Percentiles rank a stretch among this genome's conserved stretches.
Conservation (phyloP, 2,797 vertebrate genomes). For the Scolopax bukidnonensis region DNA sequence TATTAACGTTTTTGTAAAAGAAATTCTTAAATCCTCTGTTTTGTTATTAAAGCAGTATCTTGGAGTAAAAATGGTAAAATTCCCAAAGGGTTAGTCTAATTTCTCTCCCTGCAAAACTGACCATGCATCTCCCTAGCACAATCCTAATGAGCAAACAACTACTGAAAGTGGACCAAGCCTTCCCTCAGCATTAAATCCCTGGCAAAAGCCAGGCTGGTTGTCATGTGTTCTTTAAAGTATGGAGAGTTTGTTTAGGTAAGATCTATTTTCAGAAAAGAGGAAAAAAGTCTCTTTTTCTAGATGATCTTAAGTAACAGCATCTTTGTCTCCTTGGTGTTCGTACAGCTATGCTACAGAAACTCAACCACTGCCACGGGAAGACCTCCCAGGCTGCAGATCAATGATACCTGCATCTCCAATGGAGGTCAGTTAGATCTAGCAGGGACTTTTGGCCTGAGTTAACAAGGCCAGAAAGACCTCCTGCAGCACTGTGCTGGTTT, state of each 20-base stretch:
- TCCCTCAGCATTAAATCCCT: not conserved
- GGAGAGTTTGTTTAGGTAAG: not conserved
- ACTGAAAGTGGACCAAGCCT: not conserved
- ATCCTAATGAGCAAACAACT: not conserved
- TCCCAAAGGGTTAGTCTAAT: slow-evolving; percentile 4
- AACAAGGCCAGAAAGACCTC: not conserved
- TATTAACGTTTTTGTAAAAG: not conserved
- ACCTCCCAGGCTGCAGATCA: not conserved
- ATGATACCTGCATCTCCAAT: rapidly evolving
- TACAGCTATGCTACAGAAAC: not conserved
- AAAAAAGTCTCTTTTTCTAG: not conserved
- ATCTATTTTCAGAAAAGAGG: slow-evolving; percentile 7
- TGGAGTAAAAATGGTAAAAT: slow-evolving; percentile 4
- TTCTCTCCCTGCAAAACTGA: not conserved
- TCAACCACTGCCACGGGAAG: not conserved
- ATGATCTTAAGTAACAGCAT: not conserved
- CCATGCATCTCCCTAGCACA: not conserved
- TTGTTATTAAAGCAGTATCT: not conserved
- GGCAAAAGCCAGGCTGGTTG: not conserved
- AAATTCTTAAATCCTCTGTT: not conserved
- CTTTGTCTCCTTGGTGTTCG: not conserved
- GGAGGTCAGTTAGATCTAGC: not conserved
- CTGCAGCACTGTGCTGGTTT: not conserved
- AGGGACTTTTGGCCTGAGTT: not conserved
- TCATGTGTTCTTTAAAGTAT: not conserved